phyloP scores from a whole-genome alignment of 1,140 invertebrate genomes.

The Brachionus angularis region DNA sequence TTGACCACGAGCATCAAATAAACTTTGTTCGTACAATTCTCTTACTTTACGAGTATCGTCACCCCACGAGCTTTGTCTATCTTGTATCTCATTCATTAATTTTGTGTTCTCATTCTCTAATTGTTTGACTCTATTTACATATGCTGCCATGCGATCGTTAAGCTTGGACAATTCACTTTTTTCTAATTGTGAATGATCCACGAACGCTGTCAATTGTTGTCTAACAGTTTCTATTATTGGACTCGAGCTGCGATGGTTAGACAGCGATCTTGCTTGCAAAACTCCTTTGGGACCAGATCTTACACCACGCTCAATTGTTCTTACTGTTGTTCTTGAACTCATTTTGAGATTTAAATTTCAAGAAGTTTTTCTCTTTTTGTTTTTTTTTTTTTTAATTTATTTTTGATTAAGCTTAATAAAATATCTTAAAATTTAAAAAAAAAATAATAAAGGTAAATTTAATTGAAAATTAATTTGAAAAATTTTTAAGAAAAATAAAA shows the following conservation, averaged over 20 bases:
- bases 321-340: conserved; percentile 4
- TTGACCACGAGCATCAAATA: conserved; percentile 13
- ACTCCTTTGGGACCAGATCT: neutral
- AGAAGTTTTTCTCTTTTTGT: too few relatives aligned
- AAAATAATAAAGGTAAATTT: too few relatives aligned
- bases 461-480: too few relatives aligned
- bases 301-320: conserved; percentile 39
- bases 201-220: conserved; percentile 20
- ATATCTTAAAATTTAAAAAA: too few relatives aligned
- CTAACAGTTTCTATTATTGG: conserved; percentile 3
- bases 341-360: too few relatives aligned
- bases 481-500: too few relatives aligned
- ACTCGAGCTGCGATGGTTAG: neutral
- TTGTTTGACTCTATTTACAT: conserved; percentile 14
- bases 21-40: neutral
- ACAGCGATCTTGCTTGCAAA: too few relatives aligned
- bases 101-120: conserved; percentile 12
- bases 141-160: conserved; percentile 10
- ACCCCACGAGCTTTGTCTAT: conserved; percentile 3
- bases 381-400: too few relatives aligned
- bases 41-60: conserved; percentile 14
- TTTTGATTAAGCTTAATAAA: too few relatives aligned
- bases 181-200: conserved; percentile 18
- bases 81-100: conserved; percentile 4
- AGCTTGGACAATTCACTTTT: conserved; percentile 24